These are phyloP conservation scores for Phalacrocorax carbo DNA, from an alignment of 2,113 vertebrate genomes.

Conservation along the genomic window DNA sequence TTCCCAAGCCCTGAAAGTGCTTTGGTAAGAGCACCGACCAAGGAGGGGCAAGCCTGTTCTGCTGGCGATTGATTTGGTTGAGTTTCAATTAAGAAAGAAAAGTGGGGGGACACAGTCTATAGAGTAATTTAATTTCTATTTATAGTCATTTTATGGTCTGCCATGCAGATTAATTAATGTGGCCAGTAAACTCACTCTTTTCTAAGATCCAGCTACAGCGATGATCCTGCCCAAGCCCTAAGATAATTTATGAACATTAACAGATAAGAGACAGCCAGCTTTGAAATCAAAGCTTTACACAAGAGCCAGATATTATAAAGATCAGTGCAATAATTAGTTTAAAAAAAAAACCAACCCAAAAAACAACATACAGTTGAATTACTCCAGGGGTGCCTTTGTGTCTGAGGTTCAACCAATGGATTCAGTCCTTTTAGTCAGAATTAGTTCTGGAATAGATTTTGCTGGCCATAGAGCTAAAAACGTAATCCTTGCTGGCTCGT, in stretches of 20 bases:
- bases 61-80: neutral
- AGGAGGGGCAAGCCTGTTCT: neutral
- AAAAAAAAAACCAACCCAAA: neutral
- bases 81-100: neutral
- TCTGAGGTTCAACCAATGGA: constrained; percentile 29
- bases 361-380: neutral
- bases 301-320: constrained; percentile 3
- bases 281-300: constrained; percentile 13
- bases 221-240: neutral
- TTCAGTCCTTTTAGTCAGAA: constrained; percentile 28
- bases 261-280: constrained; percentile 29
- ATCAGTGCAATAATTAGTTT: constrained; percentile 18
- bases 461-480: constrained; percentile 33
- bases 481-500: neutral
- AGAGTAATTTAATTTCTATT: neutral
- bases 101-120: neutral
- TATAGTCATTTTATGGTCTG: neutral
- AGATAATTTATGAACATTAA: constrained; percentile 11
- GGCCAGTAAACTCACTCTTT: neutral
- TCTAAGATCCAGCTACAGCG: neutral
- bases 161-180: neutral
- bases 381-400: constrained; percentile 29
- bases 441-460: constrained; percentile 61
- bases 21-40: neutral
- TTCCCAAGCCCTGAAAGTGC: neutral